A percentile compares a stretch with the other conserved stretches of the same genome.
These are phyloP conservation scores for Corythornis cristatus DNA, from an alignment of 2,113 vertebrate species.

Conservation along the genomic window DNA sequence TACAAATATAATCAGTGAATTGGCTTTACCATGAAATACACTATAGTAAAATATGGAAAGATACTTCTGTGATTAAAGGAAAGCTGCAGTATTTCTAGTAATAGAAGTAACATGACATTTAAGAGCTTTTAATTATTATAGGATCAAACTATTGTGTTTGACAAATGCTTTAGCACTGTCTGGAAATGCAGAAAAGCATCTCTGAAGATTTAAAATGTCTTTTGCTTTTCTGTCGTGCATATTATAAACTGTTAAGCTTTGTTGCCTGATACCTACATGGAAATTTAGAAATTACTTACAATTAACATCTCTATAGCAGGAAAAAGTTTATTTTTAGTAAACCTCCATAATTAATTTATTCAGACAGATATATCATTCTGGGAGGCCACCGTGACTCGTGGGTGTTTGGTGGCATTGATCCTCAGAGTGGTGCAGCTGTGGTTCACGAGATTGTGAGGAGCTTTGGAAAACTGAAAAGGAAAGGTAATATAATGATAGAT, in stretches of 20 bases:
- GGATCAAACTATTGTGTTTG: not conserved
- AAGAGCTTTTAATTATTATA: not conserved
- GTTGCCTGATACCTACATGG: accelerated
- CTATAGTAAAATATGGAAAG: not conserved
- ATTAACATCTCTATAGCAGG: not conserved
- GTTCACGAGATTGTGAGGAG: conserved; percentile 90
- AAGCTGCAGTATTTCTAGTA: not conserved
- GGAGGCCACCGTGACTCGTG: conserved; percentile 95
- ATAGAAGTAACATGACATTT: not conserved
- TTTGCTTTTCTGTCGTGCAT: not conserved
- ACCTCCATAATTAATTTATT: not conserved
- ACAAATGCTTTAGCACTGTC: not conserved
- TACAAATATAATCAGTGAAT: not conserved
- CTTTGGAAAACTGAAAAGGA: conserved; percentile 80
- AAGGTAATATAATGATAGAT: conserved; percentile 74
- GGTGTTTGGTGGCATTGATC: conserved; percentile 96
- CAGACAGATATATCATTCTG: conserved; percentile 94
- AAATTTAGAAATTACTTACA: not conserved
- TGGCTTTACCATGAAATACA: not conserved
- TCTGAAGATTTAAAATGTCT: not conserved
- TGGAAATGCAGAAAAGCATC: not conserved
- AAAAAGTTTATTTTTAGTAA: not conserved
- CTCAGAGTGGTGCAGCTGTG: conserved; percentile 89
- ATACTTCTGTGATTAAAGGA: not conserved
- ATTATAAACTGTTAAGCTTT: not conserved